These are phyloP conservation scores for Ibycter americanus DNA, from an alignment of 2,797 vertebrate species.

Conservation along the genomic window DNA sequence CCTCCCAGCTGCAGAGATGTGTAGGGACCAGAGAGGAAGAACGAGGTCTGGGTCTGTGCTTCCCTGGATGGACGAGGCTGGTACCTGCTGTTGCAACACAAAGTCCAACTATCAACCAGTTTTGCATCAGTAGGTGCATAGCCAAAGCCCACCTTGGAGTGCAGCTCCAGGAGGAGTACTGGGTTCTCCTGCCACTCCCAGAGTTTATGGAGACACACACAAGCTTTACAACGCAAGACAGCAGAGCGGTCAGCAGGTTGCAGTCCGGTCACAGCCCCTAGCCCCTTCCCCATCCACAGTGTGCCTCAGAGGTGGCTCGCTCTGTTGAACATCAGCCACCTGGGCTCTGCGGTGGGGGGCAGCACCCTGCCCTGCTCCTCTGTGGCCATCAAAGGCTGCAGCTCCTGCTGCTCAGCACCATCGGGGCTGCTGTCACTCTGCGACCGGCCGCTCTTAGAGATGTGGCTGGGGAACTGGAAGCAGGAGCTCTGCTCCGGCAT, in stretches of 20 bases:
- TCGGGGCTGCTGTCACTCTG: conserved; percentile 76
- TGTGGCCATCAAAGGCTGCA: conserved; percentile 87
- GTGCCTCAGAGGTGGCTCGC: conserved; percentile 78
- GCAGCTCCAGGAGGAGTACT: neutral
- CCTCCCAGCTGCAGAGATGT: neutral
- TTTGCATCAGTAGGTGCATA: neutral
- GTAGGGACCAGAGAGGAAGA: neutral
- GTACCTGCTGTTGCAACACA: neutral
- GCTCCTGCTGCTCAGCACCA: conserved; percentile 81
- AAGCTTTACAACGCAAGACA: neutral
- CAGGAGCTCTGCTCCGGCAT: conserved; percentile 60
- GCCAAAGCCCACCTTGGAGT: neutral
- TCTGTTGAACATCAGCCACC: conserved; percentile 80
- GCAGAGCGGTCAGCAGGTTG: neutral
- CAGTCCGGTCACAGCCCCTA: neutral
- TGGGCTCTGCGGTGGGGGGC: conserved; percentile 55
- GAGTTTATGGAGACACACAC: neutral
- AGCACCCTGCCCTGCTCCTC: conserved; percentile 72
- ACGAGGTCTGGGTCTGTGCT: neutral
- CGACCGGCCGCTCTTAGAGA: conserved; percentile 60
- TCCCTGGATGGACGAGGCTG: neutral
- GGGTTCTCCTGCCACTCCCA: neutral
- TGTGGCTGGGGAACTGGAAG: conserved; percentile 76
- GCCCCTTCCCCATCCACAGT: neutral
- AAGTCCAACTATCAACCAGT: neutral